Evolutionary conservation across 1,140 invertebrate species (phyloP), one percentile per base, ranked within the genome.

Genomic region (Zeugodacus cucurbitae): DNA sequence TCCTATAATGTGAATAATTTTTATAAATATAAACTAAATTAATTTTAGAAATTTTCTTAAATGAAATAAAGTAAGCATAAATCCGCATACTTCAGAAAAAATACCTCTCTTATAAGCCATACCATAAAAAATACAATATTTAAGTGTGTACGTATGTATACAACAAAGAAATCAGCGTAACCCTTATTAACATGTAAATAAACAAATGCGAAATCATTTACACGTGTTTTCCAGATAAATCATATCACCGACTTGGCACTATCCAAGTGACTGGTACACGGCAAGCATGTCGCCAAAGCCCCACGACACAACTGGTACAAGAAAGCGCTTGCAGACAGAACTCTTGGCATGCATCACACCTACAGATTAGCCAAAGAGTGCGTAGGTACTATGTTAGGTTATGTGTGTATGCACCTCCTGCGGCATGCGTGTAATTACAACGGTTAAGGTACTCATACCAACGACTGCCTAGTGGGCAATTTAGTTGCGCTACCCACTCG

Each of bases 291-390:
- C 74, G 74, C 74, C 74, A 82, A 82, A 82, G 41, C 37, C 74
- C 22, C 74, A 26, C n/a, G 74, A 82, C 41, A 29, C 74, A 48
- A 29, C 3, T n/a, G 10, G 74, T 48, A 82, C 8, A 26, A 41
- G n/a, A n/a, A 48, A 82, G 48, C 74, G 48, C 74, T 48, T 3
- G 74, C n/a, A 82, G 74, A 82, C 74, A n/a, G 74, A 82, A 48
- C 37, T 82, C 74, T 82, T 82, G 74, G 7, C 74, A 82, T 82
- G 26, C 44, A 11, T 82, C 74, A 82, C 74, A 82, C 74, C 74
- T 82, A 48, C 74, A 82, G 74, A 29, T 82, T 82, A 82, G 26
- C 20, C 48, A 11, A n/a, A 78, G 29, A 11, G 64, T 57, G n/a
- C 0, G 26, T 17, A 29, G 10, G 14, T 34, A 70, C n/a, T n/a